A percentile compares a stretch with the other conserved stretches of the same genome.
These are phyloP conservation scores for Dendroctonus valens DNA, from an alignment of 1,140 invertebrate genomes.

Conservation along the genomic window DNA sequence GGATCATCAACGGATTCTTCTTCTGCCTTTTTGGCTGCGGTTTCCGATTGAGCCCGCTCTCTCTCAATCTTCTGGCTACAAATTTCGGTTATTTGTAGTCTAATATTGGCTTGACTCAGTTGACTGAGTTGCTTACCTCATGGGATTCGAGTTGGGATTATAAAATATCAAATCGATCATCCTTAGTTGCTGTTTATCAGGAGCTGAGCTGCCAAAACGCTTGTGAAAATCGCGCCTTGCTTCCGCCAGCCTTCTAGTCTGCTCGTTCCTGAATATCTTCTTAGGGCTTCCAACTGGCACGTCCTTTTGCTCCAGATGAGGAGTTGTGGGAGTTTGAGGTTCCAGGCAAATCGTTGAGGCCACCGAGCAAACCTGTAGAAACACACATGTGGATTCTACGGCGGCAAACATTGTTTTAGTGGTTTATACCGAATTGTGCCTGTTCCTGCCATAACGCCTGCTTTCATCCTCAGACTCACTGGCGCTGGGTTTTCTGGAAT, in stretches of 20 bases:
- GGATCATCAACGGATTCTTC: constrained; percentile 44
- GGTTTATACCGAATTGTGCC: constrained; percentile 47
- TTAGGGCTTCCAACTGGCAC: constrained; percentile 37
- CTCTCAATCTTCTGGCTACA: not conserved
- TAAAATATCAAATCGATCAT: constrained; percentile 92
- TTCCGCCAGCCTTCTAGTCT: constrained; percentile 56
- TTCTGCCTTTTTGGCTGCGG: constrained; percentile 17
- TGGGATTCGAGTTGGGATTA: constrained; percentile 60
- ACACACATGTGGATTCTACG: not conserved
- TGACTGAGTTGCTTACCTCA: constrained; percentile 17
- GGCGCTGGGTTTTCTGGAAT: constrained; percentile 42
- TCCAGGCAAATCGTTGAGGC: constrained; percentile 31
- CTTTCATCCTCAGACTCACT: constrained; percentile 50
- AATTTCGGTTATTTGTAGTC: not conserved
- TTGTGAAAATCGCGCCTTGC: constrained; percentile 59
- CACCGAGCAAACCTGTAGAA: constrained; percentile 40
- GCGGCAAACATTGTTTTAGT: not conserved
- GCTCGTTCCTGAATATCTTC: constrained; percentile 50
- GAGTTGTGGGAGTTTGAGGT: constrained; percentile 13
- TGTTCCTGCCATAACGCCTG: constrained; percentile 37
- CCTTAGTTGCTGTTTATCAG: constrained; percentile 70
- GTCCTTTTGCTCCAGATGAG: constrained; percentile 31
- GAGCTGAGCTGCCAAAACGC: constrained; percentile 56
- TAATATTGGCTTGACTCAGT: not conserved
- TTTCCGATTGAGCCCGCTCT: constrained; percentile 23